These are phyloP conservation scores for Tinea trinotella DNA, from an alignment of 2,888 invertebrate genomes.

Conservation along the genomic window DNA sequence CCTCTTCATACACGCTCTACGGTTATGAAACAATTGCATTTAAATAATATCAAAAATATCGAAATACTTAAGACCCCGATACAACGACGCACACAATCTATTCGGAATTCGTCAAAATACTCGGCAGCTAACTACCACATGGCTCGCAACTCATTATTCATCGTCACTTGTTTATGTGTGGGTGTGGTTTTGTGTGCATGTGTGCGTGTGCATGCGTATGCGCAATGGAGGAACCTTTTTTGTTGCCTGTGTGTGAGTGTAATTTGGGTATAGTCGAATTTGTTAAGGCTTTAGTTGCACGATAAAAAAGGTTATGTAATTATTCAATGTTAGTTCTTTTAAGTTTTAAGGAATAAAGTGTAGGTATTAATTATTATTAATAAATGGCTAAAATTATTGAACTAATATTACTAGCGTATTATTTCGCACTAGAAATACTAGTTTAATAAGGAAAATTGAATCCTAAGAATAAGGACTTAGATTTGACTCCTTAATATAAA, in stretches of 20 bases:
- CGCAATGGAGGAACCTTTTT: slow-evolving; percentile 1
- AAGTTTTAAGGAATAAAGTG: too few relatives aligned
- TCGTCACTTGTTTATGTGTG: slow-evolving; percentile 29
- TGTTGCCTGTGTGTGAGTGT: neutral
- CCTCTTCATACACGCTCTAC: too few relatives aligned
- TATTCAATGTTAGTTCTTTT: neutral
- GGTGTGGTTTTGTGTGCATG: slow-evolving; percentile 18
- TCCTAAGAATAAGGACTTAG: too few relatives aligned
- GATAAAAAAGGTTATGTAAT: neutral
- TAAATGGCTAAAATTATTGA: too few relatives aligned
- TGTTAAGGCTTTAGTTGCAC: neutral
- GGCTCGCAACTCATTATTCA: slow-evolving; percentile 56
- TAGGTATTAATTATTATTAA: too few relatives aligned
- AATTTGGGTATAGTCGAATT: neutral
- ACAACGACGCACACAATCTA: slow-evolving; percentile 39
- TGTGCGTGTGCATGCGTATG: slow-evolving; percentile 23
- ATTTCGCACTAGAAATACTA: too few relatives aligned
- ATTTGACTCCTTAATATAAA: too few relatives aligned
- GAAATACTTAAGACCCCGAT: slow-evolving; percentile 24
- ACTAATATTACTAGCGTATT: too few relatives aligned
- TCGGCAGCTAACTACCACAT: slow-evolving; percentile 58
- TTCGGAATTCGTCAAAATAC: slow-evolving; percentile 69
- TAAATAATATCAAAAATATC: too few relatives aligned
- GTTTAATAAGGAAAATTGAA: too few relatives aligned
- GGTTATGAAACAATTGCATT: too few relatives aligned